These are phyloP conservation scores for Sula dactylatra DNA, from an alignment of 2,113 vertebrate genomes.

Conservation along the genomic window DNA sequence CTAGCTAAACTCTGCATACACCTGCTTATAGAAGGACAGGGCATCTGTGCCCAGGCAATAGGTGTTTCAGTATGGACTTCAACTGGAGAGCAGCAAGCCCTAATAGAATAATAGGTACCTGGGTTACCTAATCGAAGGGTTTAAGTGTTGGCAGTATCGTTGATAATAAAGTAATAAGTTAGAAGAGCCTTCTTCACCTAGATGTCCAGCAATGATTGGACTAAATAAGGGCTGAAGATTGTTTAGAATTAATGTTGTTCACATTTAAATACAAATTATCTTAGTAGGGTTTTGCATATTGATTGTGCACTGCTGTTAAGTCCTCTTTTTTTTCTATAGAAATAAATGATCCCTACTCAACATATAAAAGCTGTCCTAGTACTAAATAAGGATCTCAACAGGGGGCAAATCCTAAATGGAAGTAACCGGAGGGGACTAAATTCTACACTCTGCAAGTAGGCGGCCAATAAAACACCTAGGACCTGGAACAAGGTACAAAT, in stretches of 20 bases:
- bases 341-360: conserved; percentile 67
- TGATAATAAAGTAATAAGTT: conserved; percentile 19
- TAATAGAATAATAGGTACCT: not conserved
- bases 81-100: not conserved
- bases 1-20: not conserved
- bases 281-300: conserved; percentile 34
- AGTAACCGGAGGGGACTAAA: conserved; percentile 18
- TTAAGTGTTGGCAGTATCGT: not conserved
- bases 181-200: not conserved
- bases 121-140: conserved; percentile 12
- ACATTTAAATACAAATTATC: conserved; percentile 56
- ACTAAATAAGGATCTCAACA: conserved; percentile 64
- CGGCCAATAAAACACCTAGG: not conserved
- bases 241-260: conserved; percentile 34
- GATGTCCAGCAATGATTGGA: conserved; percentile 5
- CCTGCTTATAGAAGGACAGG: not conserved
- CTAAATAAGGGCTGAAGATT: conserved; percentile 35
- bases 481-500: not conserved
- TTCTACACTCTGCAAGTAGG: not conserved
- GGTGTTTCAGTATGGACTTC: not conserved
- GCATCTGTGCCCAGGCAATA: not conserved
- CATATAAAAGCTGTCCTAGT: conserved; percentile 56
- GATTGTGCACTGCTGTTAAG: conserved; percentile 45
- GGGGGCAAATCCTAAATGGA: conserved; percentile 37
- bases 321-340: conserved; percentile 62